Evolutionary conservation across 2,797 vertebrate species (phyloP), one percentile per base, ranked within the genome.

Genomic region (Propithecus perrieri): DNA sequence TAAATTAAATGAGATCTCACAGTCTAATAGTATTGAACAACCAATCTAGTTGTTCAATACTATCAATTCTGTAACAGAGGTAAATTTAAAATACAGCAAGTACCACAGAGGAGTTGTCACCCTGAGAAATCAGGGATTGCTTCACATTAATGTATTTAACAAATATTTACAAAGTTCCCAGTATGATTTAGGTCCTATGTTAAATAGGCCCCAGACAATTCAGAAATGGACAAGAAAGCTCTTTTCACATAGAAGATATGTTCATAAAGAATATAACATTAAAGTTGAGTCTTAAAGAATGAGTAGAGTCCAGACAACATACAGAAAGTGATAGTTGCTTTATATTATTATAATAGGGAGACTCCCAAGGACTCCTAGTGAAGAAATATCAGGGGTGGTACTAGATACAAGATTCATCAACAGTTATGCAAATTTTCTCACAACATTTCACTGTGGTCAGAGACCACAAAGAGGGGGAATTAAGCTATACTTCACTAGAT

Each of bases 381-480:
- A 69, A 41, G 17, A 55, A 71, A 53, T 75, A 22, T 33, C 14
- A 94, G 13, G 26, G 1, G 30, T 50, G 2, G 5, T 1, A 33
- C 4, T 63, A 38, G 50, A 74, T 8, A 17, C 17, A 65, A 71
- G 0, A 2, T 67, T 13, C 3, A 24, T 28, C 24, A 22, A 28
- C 12, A 83, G 15, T 26, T 43, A 43, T 78, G 10, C 6, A 14
- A 0, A 9, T 24, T 20, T 43, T 90, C 43, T 74, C 26, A 33
- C 5, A 48, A 4, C 10, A 59, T 0, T 15, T 9, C 4, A 1
- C n/a, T 30, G 1, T 46, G 10, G 0, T 50, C 28, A 28, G 50
- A 91, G 46, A 63, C 18, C 33, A 30, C 1, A 75, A 28, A 17
- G 2, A 41, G 75, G 22, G 30, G 6, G 4, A 5, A 28, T 4